Evolutionary conservation across 92 coral and sea anemone genomes (phyloP), one percentile per base, ranked within the genome.

Genomic region (Porites lobata): DNA sequence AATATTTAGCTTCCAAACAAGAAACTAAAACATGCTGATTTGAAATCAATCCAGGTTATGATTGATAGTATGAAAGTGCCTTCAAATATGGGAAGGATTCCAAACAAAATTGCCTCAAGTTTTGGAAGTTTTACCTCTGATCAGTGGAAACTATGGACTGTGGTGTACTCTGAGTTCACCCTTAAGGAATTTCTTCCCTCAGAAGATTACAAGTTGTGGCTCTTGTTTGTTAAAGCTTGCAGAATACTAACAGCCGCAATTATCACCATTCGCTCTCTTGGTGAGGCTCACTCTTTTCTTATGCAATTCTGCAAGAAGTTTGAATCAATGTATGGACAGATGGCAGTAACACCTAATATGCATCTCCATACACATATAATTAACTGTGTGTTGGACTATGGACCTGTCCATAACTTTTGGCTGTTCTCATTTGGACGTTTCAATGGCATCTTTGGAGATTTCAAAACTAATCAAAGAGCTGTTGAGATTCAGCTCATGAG

Each of bases 401-500:
- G 94, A 21, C 92, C 91, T 19, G 81, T 93, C n/a, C 70, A 87
- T 75, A 90, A 88, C 19, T 90, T 93, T 76, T 90, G 94, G 92
- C 87, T 91, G 12, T 91, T 91, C 29, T 78, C 87, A 6, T 91
- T 91, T 87, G 92, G 87, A 59, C 72, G 89, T n/a, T 91, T 75
- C 20, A 92, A 84, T 84, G 94, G 90, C 8, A 67, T 88, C 12
- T 86, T 92, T 58, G 90, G 92, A 14, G 75, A 75, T 18, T 80
- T 80, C 78, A 82, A 79, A 51, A 92, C 90, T 7, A 92, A 92
- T 52, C 83, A 89, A 54, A 50, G 92, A 11, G 69, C 92, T 8
- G 87, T 92, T 12, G 95, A 89, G 76, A 71, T 92, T 1, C 91
- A 89, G 56, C 14, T 92, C 2, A 92, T 92, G 95, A 66, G 91